Evolutionary conservation across 2,888 invertebrate species (phyloP), one percentile per base, ranked within the genome.

Genomic region (Volucella zonaria): DNA sequence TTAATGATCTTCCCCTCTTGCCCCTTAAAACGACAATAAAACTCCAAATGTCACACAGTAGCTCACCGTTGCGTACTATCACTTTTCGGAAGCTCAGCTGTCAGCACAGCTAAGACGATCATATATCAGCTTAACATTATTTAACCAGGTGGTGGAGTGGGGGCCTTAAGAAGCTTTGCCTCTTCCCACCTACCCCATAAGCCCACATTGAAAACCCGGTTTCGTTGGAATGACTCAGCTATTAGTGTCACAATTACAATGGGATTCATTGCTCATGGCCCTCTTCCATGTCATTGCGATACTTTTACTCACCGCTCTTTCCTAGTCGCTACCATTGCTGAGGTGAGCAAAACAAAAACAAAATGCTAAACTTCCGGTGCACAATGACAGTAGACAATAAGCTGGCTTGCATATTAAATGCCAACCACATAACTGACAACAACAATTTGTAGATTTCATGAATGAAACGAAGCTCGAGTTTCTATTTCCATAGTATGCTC

Each of bases 331-430:
- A 18, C 49, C 61, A 23, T 49, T 61, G 43, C 18, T 68, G 51
- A 47, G 61, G 38, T 23, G 62, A 64, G 52, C 59, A 15, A 43
- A 66, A 66, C 14, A 45, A 54, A 12, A 67, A 56, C 49, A 61
- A 52, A 18, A 8, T n/a, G n/a, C 38, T 42, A 45, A 56, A 78
- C 79, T 80, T 83, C 83, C 82, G 78, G 82, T 54, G 82, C 58
- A 79, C 74, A 83, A 78, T 74, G 74, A 66, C 82, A 75, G 23
- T 23, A 83, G 75, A 83, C 83, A 79, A 79, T 83, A 62, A 70
- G 68, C 79, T 31, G 31, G 2, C 31, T 61, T 45, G 68, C 82
- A 82, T 78, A 82, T 68, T 78, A 68, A 79, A 68, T 74, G 38
- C 54, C 62, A 70, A 47, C 23, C n/a, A 74, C 15, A 18, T 54